Evolutionary conservation across 2,888 invertebrate genomes (phyloP), one percentile per base, ranked within the genome.

Genomic region (Caenorhabditis sp.): DNA sequence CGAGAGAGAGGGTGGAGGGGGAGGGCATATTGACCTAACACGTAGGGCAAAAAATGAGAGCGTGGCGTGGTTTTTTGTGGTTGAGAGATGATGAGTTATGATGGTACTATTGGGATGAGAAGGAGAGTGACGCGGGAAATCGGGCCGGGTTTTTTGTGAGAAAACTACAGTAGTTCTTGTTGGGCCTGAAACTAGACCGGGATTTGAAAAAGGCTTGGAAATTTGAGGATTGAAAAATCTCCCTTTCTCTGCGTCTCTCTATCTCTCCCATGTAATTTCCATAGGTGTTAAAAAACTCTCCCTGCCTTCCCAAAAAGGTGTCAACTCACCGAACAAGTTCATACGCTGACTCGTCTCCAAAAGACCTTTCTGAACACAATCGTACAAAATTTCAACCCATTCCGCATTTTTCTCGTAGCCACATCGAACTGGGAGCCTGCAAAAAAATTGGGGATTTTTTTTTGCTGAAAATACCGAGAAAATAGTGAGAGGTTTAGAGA

Each of bases 341-440:
- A 58, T 63, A 14, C 23, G 43, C 17, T 36, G 62, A 23, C 63
- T 63, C 1, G 58, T 10, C 1, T 24, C 24, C 27, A 70, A 59
- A 10, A 63, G 12, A 4, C 55, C 57, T 0, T 49, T 14, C n/a
- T 71, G 71, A 0, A 66, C 36, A 37, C 71, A 71, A 1, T 55
- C 24, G 49, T 66, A 66, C 0, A 66, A 43, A 1, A 55, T 0
- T 1, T 31, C 19, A 8, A 66, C 62, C 31, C 62, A 31, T 14
- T 59, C 36, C 1, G 17, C 8, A 37, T 50, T 27, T n/a, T 50
- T 62, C 26, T 71, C 62, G 27, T 54, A 71, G 4, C 70, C 66
- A 57, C 70, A 71, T 54, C 51, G 3, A n/a, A 66, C 31, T 12
- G 66, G 70, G 23, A 31, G 49, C 19, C 70, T 71, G 27, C 8